phyloP scores from a whole-genome alignment of 2,888 invertebrate genomes.

The Molorchus minor region DNA sequence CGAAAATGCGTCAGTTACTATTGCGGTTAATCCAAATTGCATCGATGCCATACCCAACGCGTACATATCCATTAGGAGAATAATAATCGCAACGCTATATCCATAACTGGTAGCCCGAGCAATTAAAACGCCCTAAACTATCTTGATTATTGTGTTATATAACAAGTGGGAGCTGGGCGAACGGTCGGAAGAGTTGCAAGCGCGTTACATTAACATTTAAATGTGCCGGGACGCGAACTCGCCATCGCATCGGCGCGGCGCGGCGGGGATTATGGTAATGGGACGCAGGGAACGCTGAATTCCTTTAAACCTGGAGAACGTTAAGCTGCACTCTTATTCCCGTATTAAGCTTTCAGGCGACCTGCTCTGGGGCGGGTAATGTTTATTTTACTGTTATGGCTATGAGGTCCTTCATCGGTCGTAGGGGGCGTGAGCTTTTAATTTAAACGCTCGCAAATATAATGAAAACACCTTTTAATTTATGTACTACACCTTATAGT shows the following conservation, averaged over 20 bases:
- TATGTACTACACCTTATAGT: too few species aligned
- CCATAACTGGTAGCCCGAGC: conserved; percentile 46
- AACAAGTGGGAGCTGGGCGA: conserved; percentile 47
- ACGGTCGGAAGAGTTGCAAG: conserved; percentile 34
- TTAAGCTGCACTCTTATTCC: conserved; percentile 42
- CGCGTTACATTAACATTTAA: conserved; percentile 53
- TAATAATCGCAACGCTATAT: conserved; percentile 45
- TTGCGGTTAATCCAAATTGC: conserved; percentile 36
- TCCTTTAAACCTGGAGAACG: conserved; percentile 39
- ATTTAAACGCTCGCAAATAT: too few species aligned
- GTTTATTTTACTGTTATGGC: too few species aligned
- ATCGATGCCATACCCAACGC: conserved; percentile 32
- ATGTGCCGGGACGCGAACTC: conserved; percentile 41
- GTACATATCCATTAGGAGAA: conserved; percentile 45
- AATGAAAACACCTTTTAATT: too few species aligned
- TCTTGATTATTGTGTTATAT: conserved; percentile 54
- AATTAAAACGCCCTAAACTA: conserved; percentile 53
- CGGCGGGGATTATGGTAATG: conserved; percentile 55
- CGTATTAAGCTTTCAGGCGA: conserved; percentile 21
- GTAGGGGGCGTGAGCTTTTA: too few species aligned
- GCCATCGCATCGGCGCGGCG: too few species aligned
- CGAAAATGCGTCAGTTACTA: conserved; percentile 26
- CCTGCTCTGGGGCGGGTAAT: too few species aligned
- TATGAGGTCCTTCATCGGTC: too few species aligned
- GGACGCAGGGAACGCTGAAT: conserved; percentile 48